phyloP scores from a whole-genome alignment of 2,797 vertebrate genomes.

The Gallinago solitaria region DNA sequence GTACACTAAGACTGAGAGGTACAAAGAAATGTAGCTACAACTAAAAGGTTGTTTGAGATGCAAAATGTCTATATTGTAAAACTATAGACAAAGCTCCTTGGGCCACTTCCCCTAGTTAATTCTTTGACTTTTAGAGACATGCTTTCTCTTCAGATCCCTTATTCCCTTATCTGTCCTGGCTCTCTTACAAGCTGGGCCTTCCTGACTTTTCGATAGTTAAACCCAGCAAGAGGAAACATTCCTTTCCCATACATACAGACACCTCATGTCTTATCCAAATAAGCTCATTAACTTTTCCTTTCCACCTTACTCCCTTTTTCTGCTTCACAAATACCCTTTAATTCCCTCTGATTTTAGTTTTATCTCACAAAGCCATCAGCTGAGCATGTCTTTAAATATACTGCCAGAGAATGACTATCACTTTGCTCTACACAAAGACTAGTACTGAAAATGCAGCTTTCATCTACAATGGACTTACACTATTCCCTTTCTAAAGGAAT shows the following conservation, averaged over 20 bases:
- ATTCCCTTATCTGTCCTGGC: neutral
- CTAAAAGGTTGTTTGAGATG: neutral
- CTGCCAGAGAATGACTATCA: neutral
- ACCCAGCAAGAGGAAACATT: neutral
- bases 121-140: neutral
- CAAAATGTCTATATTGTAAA: neutral
- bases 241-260: neutral
- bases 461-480: neutral
- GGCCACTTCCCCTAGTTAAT: neutral
- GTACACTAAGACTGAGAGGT: neutral
- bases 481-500: neutral
- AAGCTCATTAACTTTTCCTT: neutral
- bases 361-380: constrained; percentile 12
- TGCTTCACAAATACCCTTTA: neutral
- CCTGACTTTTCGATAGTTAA: neutral
- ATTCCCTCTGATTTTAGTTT: constrained; percentile 12
- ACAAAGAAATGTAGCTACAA: neutral
- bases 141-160: neutral
- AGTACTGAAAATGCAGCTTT: neutral
- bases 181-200: neutral
- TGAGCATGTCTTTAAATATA: neutral
- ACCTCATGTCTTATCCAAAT: neutral
- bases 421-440: neutral
- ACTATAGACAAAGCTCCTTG: neutral
- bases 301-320: neutral